These are phyloP conservation scores for Hestina assimilis DNA, from an alignment of 1,140 invertebrate species.

Conservation along the genomic window DNA sequence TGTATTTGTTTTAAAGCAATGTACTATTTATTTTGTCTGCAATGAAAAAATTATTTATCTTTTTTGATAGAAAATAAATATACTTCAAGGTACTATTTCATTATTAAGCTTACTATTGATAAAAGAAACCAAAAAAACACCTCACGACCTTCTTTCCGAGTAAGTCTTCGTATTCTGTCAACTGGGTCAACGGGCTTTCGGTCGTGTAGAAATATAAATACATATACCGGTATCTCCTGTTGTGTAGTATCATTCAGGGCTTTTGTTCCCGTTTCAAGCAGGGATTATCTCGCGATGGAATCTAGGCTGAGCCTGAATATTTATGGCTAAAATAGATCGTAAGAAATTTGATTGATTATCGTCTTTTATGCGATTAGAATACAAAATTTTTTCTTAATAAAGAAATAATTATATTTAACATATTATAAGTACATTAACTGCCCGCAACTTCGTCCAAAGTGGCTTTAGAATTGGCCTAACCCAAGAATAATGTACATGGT, in stretches of 20 bases:
- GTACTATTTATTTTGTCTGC: too few relatives aligned
- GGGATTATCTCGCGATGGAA: slow-evolving; percentile 8
- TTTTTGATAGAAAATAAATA: too few relatives aligned
- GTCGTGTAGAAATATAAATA: slow-evolving; percentile 21
- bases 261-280: slow-evolving; percentile 16
- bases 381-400: too few relatives aligned
- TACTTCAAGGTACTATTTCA: neutral
- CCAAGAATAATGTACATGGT: too few relatives aligned
- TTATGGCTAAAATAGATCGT: neutral
- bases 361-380: too few relatives aligned
- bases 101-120: neutral
- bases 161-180: slow-evolving; percentile 13
- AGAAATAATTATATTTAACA: too few relatives aligned
- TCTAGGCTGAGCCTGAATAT: slow-evolving; percentile 4
- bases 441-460: too few relatives aligned
- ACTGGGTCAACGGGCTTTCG: slow-evolving; percentile 29
- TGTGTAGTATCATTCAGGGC: slow-evolving; percentile 8
- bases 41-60: too few relatives aligned
- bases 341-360: neutral
- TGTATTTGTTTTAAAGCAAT: too few relatives aligned
- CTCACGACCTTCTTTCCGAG: neutral
- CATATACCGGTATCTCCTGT: neutral
- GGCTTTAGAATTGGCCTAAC: too few relatives aligned
- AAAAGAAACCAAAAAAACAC: neutral
- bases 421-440: too few relatives aligned